Evolutionary conservation across 2,113 vertebrate genomes (phyloP), one percentile per base, ranked within the genome.

Genomic region (Cyanoderma ruficeps): DNA sequence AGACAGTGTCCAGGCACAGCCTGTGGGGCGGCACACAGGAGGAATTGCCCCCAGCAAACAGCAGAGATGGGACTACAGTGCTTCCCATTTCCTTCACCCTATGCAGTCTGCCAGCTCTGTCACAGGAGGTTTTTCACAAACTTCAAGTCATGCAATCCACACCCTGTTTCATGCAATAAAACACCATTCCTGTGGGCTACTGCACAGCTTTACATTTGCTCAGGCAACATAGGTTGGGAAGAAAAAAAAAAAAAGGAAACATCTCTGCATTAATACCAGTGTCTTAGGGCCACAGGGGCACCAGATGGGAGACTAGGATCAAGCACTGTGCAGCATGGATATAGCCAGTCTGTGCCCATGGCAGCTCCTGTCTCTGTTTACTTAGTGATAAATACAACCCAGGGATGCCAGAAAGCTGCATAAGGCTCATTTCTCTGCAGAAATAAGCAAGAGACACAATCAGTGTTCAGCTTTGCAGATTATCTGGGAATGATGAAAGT

Each of bases 351-450:
- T 70, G 37, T 76, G 83, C 72, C 79, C 4, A 2, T 87, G 74
- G 64, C 19, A 3, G 42, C 13, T 72, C 31, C 68, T 74, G 64
- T 42, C 64, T 92, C 56, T 55, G 37, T 76, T 63, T 76, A 22
- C 22, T 69, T 35, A 19, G 39, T 28, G 64, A 63, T 61, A 83
- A 92, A n/a, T 57, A 55, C 70, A 93, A 90, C 57, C 71, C 9
- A 8, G 42, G 56, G 63, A 69, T 90, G 47, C 71, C 79, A 93
- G 59, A 53, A 90, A 78, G 76, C 86, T 70, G 46, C 80, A 67
- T 55, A 44, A 86, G 68, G 92, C 75, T 92, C 70, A 77, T 70
- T 92, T 90, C 33, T 89, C 56, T 59, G 39, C 55, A 91, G 42
- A 74, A 94, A 83, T 49, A 83, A 86, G 41, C 59, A 39, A 77